Conservation (phyloP, 2,113 vertebrate species). For the Heterotis niloticus region DNA sequence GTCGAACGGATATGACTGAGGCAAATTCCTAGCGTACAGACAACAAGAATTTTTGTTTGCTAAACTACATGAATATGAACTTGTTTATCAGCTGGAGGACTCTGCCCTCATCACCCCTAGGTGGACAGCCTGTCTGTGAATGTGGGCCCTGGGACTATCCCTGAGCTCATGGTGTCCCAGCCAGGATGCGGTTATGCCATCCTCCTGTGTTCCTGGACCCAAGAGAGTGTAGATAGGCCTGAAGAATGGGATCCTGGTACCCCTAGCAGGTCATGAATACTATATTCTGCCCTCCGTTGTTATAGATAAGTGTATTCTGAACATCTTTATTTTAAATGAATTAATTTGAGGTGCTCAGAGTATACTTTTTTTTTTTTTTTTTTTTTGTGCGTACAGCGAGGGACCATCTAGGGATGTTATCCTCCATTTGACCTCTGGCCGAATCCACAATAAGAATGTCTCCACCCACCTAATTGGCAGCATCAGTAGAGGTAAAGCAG, state of each 20-base stretch:
- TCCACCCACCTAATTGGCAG: conserved; percentile 93
- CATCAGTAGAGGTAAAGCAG: conserved; percentile 71
- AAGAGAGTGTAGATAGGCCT: conserved; percentile 50
- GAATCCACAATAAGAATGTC: conserved; percentile 97
- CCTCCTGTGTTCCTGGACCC: conserved; percentile 84
- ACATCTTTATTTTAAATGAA: too few relatives aligned
- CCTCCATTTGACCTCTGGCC: conserved; percentile 85
- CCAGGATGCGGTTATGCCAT: conserved; percentile 92
- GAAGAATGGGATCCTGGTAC: conserved; percentile 55
- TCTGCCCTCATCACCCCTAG: conserved; percentile 50
- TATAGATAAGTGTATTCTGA: too few relatives aligned
- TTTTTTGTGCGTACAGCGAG: conserved; percentile 62
- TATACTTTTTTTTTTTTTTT: neutral
- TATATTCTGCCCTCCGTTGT: neutral
- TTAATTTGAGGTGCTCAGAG: neutral
- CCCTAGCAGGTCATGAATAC: conserved; percentile 39
- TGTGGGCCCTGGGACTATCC: conserved; percentile 74
- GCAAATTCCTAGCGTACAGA: too few relatives aligned
- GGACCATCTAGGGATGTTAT: conserved; percentile 74
- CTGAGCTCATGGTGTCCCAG: conserved; percentile 94
- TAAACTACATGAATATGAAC: too few relatives aligned
- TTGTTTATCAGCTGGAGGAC: neutral
- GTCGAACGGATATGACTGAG: too few relatives aligned
- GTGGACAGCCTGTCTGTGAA: conserved; percentile 93
- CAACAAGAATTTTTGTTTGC: too few relatives aligned